phyloP scores from a whole-genome alignment of 2,888 invertebrate species.

The Halictus ligatus region DNA sequence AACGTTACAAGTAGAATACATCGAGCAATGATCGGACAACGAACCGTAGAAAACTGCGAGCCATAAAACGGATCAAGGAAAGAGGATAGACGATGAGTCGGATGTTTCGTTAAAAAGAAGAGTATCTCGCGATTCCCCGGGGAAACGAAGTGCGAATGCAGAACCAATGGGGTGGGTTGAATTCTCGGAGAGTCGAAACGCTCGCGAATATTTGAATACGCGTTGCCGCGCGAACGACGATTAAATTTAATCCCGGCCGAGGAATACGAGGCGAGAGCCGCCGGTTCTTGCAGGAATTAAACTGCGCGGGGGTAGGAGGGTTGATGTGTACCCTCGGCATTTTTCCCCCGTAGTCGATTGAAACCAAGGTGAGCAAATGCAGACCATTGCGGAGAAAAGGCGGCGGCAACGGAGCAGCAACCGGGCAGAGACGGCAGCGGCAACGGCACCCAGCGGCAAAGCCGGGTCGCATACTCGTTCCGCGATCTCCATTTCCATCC shows the following conservation, averaged over 20 bases:
- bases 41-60: not conserved
- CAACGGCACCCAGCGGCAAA: not conserved
- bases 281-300: constrained; percentile 41
- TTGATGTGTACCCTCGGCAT: constrained; percentile 17
- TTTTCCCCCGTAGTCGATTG: constrained; percentile 45
- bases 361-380: constrained; percentile 52
- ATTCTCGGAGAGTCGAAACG: constrained; percentile 1
- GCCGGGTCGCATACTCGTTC: constrained; percentile 34
- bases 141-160: not conserved
- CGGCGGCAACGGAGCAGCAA: constrained; percentile 7
- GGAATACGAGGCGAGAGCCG: constrained; percentile 16
- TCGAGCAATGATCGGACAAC: not conserved
- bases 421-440: constrained; percentile 38
- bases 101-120: not conserved
- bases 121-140: not conserved
- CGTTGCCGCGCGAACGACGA: constrained; percentile 33
- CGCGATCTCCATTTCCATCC: constrained; percentile 54
- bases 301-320: not conserved
- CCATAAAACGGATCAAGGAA: not conserved
- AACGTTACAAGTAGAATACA: not conserved
- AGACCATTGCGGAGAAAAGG: constrained; percentile 34
- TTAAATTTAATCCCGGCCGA: constrained; percentile 45
- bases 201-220: constrained; percentile 9
- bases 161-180: not conserved
- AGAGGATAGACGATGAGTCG: not conserved